Base-by-base conservation (phyloP, 2,113 vertebrate genomes). In the Sinocyclocheilus grahami region DNA sequence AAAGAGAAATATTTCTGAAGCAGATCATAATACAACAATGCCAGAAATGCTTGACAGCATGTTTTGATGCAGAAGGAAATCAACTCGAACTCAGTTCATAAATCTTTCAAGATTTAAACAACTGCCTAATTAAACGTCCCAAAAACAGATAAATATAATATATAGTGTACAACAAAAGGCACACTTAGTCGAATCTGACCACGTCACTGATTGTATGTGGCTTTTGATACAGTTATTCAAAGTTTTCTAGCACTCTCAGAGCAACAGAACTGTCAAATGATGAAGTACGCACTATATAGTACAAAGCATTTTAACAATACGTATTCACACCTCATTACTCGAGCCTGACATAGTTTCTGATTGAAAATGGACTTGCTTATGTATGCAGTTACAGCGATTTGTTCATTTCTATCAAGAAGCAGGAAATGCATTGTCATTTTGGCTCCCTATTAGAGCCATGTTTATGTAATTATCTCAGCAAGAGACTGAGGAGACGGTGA, bases 401-500 rank as follows among this genome's bases (percentile, higher is more conserved):
- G 46, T 87, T 88, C 84, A 24, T 60, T 87, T 87, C 69, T 87
- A 89, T 89, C 85, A 83, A 86, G 77, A 89, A 87, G 89, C 62
- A 90, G 78, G 89, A 88, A 89, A 87, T 83, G 20, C 83, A 87
- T 72, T 82, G 48, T 67, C 75, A 80, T 55, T 20, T 81, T 76
- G 39, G 53, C 39, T 69, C n/a, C 79, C 89, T 88, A 87, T 92
- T 92, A 92, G 89, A 90, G 88, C 89, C 82, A 80, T 86, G 87
- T 86, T 87, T 91, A 89, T 82, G 85, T 89, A 92, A 91, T 93
- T 89, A 92, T 89, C 90, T 87, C 92, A 83, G 83, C 88, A 82
- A 33, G 83, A 33, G 83, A 81, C 83, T 84, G 39, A 46, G 67
- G 87, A 85, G 78, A 89, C 86, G 86, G 88, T 85, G 63, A 84